Evolutionary conservation across 2,888 invertebrate species (phyloP).

Genomic region (Aphelenchoides bicaudatus): DNA sequence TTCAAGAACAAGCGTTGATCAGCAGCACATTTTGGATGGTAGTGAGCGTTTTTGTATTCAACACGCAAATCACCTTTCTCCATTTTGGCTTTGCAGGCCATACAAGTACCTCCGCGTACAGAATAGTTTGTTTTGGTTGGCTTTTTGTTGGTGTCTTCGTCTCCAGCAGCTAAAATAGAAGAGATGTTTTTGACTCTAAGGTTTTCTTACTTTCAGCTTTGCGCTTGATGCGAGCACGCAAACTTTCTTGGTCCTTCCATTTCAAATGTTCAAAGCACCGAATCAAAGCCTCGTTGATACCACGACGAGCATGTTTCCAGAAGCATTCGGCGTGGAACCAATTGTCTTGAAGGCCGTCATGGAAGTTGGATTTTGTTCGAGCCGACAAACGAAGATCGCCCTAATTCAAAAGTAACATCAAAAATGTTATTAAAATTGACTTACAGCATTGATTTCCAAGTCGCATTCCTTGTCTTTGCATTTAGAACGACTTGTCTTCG

Average conservation of each 20-base stretch:
- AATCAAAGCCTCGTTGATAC: conserved; percentile 60
- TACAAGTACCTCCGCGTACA: conserved; percentile 41
- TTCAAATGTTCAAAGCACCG: conserved; percentile 62
- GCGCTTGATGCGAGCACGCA: conserved; percentile 61
- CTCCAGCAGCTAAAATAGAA: too few species aligned
- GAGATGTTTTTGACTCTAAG: too few species aligned
- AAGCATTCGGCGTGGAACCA: conserved; percentile 63
- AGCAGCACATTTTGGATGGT: conserved; percentile 36
- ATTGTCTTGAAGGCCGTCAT: conserved; percentile 52
- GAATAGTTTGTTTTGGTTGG: conserved; percentile 33
- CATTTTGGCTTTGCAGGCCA: conserved; percentile 35
- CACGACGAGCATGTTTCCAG: conserved; percentile 56
- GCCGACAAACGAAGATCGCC: conserved; percentile 41
- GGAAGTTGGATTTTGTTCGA: conserved; percentile 39
- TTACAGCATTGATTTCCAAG: too few species aligned
- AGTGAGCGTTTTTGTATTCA: conserved; percentile 24
- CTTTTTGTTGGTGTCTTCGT: too few species aligned
- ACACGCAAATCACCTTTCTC: conserved; percentile 36
- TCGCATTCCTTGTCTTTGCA: too few species aligned
- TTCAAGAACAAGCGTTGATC: conserved; percentile 19
- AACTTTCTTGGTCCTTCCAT: conserved; percentile 65
- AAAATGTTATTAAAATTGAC: too few species aligned
- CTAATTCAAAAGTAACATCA: too few species aligned
- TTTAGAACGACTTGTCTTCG: conserved; percentile 34
- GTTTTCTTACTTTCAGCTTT: too few species aligned